Conservation (phyloP, 2,113 vertebrate genomes). For the Antechinus flavipes region DNA sequence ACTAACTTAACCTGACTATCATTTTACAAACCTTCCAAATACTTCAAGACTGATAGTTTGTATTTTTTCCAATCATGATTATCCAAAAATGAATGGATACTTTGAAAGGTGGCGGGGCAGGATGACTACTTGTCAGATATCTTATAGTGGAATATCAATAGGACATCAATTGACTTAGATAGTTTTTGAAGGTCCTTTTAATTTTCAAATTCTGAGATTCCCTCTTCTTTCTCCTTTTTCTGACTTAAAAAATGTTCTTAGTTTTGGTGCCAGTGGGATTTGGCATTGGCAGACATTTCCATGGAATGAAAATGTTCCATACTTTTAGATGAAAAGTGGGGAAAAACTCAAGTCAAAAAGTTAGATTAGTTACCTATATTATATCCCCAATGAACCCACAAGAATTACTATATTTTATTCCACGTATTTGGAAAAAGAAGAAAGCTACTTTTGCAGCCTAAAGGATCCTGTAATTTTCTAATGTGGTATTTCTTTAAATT, state of each 20-base stretch:
- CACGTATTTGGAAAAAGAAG: constrained; percentile 1
- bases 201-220: neutral
- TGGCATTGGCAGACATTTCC: neutral
- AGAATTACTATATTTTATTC: constrained; percentile 22
- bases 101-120: neutral
- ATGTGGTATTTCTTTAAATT: neutral
- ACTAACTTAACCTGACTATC: neutral
- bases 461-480: neutral
- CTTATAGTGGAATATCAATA: neutral
- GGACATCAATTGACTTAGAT: neutral
- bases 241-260: neutral
- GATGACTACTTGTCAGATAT: neutral
- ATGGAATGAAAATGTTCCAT: neutral
- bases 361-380: neutral
- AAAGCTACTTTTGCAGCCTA: constrained; percentile 25
- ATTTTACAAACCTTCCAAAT: neutral
- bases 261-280: neutral
- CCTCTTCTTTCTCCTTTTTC: neutral
- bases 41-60: neutral
- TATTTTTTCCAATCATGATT: neutral
- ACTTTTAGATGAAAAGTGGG: neutral
- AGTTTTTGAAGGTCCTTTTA: neutral
- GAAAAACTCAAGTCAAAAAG: neutral
- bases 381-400: neutral
- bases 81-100: neutral